These are phyloP conservation scores for Plagiodera versicolora DNA, from an alignment of 2,888 invertebrate species.

Conservation along the genomic window DNA sequence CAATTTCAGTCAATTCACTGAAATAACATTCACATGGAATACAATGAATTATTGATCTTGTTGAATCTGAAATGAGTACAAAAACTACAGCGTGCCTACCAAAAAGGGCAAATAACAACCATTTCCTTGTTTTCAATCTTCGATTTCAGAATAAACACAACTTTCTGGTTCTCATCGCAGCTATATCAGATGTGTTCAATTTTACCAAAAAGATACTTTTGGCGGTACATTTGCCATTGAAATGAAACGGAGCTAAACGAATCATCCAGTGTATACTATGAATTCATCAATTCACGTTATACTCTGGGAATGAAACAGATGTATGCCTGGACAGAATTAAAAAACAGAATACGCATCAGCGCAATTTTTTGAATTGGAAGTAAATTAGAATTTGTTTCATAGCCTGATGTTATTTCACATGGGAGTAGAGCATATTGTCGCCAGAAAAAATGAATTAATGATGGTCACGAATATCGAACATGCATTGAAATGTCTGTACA, in stretches of 20 bases:
- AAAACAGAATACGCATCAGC: constrained; percentile 9
- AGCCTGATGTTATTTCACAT: background rate
- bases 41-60: background rate
- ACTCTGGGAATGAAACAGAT: constrained; percentile 18
- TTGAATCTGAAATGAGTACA: background rate
- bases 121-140: too few relatives aligned
- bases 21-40: background rate
- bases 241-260: too few relatives aligned
- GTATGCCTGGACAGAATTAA: constrained; percentile 10
- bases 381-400: background rate
- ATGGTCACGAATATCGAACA: background rate
- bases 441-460: background rate
- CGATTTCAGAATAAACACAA: too few relatives aligned
- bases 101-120: too few relatives aligned
- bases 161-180: too few relatives aligned
- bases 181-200: too few relatives aligned
- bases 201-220: too few relatives aligned
- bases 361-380: background rate
- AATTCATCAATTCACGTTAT: constrained; percentile 15
- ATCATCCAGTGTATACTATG: background rate
- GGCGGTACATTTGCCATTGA: too few relatives aligned
- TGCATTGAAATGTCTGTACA: too few relatives aligned
- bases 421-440: background rate
- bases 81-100: background rate
- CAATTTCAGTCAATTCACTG: background rate